A percentile compares a stretch with the other conserved stretches of the same genome.
These are phyloP conservation scores for Rhinoptilus africanus DNA, from an alignment of 2,113 vertebrate species.

Conservation along the genomic window DNA sequence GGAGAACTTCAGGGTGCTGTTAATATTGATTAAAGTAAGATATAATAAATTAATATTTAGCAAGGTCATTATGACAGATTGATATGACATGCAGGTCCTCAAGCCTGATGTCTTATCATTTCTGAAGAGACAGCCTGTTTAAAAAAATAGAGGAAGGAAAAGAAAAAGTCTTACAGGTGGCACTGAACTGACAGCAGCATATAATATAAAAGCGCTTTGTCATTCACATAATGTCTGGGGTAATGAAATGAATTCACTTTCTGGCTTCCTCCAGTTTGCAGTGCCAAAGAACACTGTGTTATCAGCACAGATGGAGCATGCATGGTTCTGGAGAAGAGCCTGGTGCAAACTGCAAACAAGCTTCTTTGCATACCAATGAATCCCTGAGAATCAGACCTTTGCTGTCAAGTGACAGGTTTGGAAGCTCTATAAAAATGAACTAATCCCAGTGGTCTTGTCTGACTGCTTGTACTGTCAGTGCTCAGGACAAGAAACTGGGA, in stretches of 20 bases:
- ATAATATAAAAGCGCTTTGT: conserved; percentile 77
- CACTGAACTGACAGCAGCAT: conserved; percentile 64
- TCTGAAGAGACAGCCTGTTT: conserved; percentile 63
- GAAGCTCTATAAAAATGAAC: conserved; percentile 68
- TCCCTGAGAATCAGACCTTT: conserved; percentile 72
- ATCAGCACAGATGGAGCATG: conserved; percentile 82
- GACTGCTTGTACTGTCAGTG: conserved; percentile 65
- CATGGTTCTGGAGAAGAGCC: conserved; percentile 81
- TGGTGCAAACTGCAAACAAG: conserved; percentile 76
- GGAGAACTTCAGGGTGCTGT: conserved; percentile 53
- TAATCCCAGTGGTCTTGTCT: conserved; percentile 71
- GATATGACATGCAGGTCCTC: conserved; percentile 60
- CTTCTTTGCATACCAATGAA: conserved; percentile 81
- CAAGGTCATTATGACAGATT: conserved; percentile 71
- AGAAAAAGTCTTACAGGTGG: conserved; percentile 69
- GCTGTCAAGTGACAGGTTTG: conserved; percentile 73
- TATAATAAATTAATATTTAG: conserved; percentile 68
- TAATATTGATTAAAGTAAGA: conserved; percentile 69
- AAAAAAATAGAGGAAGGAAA: conserved; percentile 39
- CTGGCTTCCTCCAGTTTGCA: conserved; percentile 76
- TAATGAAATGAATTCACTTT: conserved; percentile 81
- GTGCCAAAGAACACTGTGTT: conserved; percentile 83
- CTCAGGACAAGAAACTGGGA: conserved; percentile 52
- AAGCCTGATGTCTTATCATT: conserved; percentile 62
- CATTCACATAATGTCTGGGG: conserved; percentile 79